Conservation (phyloP, 2,888 invertebrate species). For the Tetranychus piercei region DNA sequence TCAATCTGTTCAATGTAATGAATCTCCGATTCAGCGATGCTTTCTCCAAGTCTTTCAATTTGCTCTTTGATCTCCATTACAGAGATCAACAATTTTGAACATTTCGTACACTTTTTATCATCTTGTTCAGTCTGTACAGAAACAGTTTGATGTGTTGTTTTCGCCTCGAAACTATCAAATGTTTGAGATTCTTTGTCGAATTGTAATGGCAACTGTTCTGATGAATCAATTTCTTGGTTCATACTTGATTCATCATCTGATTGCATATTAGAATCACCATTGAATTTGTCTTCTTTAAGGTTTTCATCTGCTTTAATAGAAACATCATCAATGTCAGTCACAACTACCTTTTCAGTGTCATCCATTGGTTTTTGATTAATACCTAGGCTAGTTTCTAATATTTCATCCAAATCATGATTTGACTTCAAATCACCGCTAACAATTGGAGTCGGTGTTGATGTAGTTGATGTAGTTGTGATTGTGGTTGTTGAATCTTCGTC, state of each 20-base stretch:
- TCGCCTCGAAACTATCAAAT: not conserved
- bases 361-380: too few species aligned
- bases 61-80: conserved; percentile 11
- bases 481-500: not conserved
- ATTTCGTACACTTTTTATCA: conserved; percentile 5
- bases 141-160: too few species aligned
- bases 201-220: not conserved
- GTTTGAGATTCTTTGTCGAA: not conserved
- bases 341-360: too few species aligned
- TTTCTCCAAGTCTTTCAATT: conserved; percentile 9
- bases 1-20: conserved; percentile 8
- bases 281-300: too few species aligned
- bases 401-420: not conserved
- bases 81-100: not conserved
- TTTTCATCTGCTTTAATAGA: too few species aligned
- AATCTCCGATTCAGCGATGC: conserved; percentile 12
- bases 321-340: too few species aligned
- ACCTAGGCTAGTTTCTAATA: too few species aligned
- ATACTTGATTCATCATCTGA: too few species aligned
- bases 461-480: not conserved
- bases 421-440: not conserved
- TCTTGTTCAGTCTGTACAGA: too few species aligned
- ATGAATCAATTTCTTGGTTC: too few species aligned
- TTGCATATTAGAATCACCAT: too few species aligned
- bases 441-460: not conserved